phyloP scores from a whole-genome alignment of 1,140 invertebrate species.

The Atta cephalotes region DNA sequence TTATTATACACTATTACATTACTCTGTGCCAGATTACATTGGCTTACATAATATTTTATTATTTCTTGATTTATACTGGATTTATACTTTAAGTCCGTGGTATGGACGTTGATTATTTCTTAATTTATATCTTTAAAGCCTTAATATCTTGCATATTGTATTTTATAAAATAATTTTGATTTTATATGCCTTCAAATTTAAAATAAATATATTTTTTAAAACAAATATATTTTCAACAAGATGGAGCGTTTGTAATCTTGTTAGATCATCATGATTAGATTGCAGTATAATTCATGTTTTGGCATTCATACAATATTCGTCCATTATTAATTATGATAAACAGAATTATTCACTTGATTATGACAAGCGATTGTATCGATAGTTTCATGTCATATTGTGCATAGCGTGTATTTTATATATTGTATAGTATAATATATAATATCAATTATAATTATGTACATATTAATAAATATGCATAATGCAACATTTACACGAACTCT shows the following conservation, averaged over 20 bases:
- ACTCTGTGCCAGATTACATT: too few species aligned
- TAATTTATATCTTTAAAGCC: too few species aligned
- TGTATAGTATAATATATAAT: neutral
- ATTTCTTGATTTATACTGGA: too few species aligned
- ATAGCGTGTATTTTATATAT: constrained; percentile 19
- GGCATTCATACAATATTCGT: constrained; percentile 4
- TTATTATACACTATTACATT: too few species aligned
- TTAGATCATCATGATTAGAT: neutral
- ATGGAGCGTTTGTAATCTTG: neutral
- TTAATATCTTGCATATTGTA: neutral
- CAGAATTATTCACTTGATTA: constrained; percentile 47
- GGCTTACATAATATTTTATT: too few species aligned
- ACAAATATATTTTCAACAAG: too few species aligned
- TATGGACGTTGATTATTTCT: too few species aligned
- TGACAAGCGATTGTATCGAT: constrained; percentile 29
- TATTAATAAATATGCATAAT: constrained; percentile 26
- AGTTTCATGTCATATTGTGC: constrained; percentile 26
- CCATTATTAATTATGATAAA: constrained; percentile 40
- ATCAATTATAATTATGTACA: constrained; percentile 50
- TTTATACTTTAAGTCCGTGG: too few species aligned
- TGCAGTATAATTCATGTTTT: neutral
- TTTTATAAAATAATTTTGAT: neutral
- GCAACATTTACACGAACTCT: neutral
- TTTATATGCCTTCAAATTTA: neutral
- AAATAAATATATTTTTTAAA: neutral